A percentile compares a stretch with the other conserved stretches of the same genome.
These are phyloP conservation scores for Drosophila rhopaloa DNA, from an alignment of 1,140 invertebrate genomes.

Conservation along the genomic window DNA sequence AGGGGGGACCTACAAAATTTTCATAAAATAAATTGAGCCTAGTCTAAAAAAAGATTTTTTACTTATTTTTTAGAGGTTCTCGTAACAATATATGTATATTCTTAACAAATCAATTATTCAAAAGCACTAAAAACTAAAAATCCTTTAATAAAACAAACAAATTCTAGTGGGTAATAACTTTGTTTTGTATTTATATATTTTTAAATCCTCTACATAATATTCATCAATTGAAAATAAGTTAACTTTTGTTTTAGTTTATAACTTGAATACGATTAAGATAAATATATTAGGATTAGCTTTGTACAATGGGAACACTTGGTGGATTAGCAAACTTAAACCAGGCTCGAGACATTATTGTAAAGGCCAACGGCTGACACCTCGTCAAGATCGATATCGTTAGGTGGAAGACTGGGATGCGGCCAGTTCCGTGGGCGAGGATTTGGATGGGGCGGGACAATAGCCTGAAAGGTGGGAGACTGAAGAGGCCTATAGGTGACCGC, in stretches of 20 bases:
- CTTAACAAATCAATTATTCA: neutral
- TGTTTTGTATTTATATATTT: slow-evolving; percentile 19
- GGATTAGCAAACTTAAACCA: slow-evolving; percentile 49
- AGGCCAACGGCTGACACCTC: slow-evolving; percentile 56
- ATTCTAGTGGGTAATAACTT: neutral
- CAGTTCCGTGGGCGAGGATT: slow-evolving; percentile 33
- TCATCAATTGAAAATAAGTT: slow-evolving; percentile 34
- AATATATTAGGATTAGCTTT: slow-evolving; percentile 62
- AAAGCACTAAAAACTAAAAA: neutral
- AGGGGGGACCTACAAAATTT: no score
- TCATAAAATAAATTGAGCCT: no score
- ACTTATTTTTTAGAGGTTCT: no score
- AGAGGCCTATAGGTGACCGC: slow-evolving; percentile 16
- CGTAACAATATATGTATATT: no score
- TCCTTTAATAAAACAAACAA: neutral
- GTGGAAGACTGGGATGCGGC: slow-evolving; percentile 26
- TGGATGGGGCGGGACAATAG: slow-evolving; percentile 12
- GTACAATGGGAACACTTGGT: slow-evolving; percentile 47
- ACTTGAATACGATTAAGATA: slow-evolving; percentile 49
- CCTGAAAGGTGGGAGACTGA: slow-evolving; percentile 27
- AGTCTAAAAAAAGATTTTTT: no score
- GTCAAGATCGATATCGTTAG: slow-evolving; percentile 55
- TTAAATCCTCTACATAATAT: slow-evolving; percentile 25
- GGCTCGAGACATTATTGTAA: slow-evolving; percentile 71
- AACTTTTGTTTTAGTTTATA: slow-evolving; percentile 38